These are phyloP conservation scores for Cyanoderma ruficeps DNA, from an alignment of 2,113 vertebrate species.

Conservation along the genomic window DNA sequence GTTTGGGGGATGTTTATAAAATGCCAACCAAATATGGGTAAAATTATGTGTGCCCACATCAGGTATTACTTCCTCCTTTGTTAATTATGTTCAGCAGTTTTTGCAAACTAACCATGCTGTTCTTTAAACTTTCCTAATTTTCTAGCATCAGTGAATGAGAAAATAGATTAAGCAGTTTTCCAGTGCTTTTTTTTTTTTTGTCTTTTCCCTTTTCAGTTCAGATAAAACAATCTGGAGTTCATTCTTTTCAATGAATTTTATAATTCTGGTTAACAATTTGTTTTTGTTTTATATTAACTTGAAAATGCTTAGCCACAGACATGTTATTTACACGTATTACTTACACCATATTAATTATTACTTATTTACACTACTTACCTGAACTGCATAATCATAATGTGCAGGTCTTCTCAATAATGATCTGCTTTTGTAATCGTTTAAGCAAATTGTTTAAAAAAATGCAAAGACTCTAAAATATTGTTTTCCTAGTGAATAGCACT, in stretches of 20 bases:
- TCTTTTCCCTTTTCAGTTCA: background rate
- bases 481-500: background rate
- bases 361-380: conserved; percentile 9
- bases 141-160: background rate
- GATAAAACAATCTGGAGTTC: background rate
- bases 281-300: background rate
- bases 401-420: background rate
- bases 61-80: conserved; percentile 18
- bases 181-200: background rate
- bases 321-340: conserved; percentile 1
- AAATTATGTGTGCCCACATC: background rate
- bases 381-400: background rate
- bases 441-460: background rate
- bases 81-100: background rate
- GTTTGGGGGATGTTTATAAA: conserved; percentile 2
- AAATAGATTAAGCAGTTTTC: background rate
- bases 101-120: background rate
- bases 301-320: background rate
- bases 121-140: background rate
- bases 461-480: background rate
- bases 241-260: background rate
- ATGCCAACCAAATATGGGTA: background rate
- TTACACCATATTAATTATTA: background rate
- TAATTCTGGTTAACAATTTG: background rate
- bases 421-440: background rate